Conservation (phyloP, 2,113 vertebrate genomes). For the Hyla sarda region DNA sequence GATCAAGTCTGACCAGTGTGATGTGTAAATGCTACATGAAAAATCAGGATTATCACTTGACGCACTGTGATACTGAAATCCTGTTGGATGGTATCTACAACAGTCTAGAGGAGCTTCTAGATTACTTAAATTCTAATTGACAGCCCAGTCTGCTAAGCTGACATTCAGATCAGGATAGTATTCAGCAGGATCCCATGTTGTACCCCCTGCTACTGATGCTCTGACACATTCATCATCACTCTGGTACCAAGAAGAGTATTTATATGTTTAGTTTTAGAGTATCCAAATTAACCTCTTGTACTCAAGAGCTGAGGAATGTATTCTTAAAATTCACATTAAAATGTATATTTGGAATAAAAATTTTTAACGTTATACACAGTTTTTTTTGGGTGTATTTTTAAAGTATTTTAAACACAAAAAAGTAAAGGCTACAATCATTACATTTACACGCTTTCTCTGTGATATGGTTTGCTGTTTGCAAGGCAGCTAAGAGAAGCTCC, state of each 20-base stretch:
- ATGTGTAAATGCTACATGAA: background rate
- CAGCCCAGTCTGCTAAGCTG: background rate
- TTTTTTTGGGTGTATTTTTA: background rate
- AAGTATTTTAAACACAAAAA: background rate
- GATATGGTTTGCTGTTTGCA: background rate
- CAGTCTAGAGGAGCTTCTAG: background rate
- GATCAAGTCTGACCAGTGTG: background rate
- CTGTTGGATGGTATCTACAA: background rate
- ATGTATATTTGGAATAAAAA: background rate
- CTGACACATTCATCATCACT: background rate
- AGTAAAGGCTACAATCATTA: background rate
- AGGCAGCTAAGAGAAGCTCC: background rate
- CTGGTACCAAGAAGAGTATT: background rate
- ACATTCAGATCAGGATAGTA: background rate
- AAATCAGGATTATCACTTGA: background rate
- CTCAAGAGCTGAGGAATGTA: background rate
- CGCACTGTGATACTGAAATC: background rate
- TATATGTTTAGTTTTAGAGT: background rate
- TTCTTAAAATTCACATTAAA: background rate
- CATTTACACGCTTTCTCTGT: constrained; percentile 12
- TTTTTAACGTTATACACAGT: background rate
- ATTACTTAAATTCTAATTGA: background rate
- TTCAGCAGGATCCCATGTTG: background rate
- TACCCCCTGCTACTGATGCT: background rate
- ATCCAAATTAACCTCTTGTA: background rate